Conservation (phyloP, 37 sponge, comb jelly and placozoan genomes). For the Ianthella basta region DNA sequence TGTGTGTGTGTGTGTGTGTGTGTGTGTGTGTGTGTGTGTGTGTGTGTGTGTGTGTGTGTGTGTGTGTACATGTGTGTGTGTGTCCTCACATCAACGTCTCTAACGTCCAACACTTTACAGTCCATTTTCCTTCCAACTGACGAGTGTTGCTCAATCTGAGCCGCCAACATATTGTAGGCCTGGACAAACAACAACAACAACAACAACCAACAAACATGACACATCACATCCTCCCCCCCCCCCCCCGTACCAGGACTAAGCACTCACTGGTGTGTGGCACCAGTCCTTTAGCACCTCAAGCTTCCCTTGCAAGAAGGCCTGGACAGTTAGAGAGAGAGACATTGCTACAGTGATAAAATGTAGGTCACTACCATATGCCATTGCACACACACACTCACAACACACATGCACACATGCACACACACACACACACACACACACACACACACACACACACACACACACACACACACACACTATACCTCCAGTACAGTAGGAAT, state of each 20-base stretch:
- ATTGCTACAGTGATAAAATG: too few species aligned
- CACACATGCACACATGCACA: too few species aligned
- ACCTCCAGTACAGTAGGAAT: conserved; percentile 90
- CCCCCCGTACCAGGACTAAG: too few species aligned
- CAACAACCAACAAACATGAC: too few species aligned
- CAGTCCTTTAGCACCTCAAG: conserved; percentile 74
- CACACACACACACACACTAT: too few species aligned
- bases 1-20: background rate
- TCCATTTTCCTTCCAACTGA: conserved; percentile 12
- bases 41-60: background rate
- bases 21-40: background rate
- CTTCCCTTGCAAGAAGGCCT: conserved; percentile 75
- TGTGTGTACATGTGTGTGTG: too few species aligned
- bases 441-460: background rate
- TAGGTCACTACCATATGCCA: too few species aligned
- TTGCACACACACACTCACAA: background rate
- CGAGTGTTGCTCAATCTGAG: conserved; percentile 25
- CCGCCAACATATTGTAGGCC: conserved; percentile 28
- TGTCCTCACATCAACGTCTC: conserved; percentile 39
- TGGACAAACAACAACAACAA: background rate
- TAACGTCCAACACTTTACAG: conserved; percentile 31
- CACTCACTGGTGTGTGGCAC: conserved; percentile 84
- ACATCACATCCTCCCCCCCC: too few species aligned
- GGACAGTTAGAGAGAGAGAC: background rate
- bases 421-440: too few species aligned